A percentile compares a stretch with the other conserved stretches of the same genome.
Conservation (phyloP, 2,113 vertebrate species). For the Hippopotamus amphibius region DNA sequence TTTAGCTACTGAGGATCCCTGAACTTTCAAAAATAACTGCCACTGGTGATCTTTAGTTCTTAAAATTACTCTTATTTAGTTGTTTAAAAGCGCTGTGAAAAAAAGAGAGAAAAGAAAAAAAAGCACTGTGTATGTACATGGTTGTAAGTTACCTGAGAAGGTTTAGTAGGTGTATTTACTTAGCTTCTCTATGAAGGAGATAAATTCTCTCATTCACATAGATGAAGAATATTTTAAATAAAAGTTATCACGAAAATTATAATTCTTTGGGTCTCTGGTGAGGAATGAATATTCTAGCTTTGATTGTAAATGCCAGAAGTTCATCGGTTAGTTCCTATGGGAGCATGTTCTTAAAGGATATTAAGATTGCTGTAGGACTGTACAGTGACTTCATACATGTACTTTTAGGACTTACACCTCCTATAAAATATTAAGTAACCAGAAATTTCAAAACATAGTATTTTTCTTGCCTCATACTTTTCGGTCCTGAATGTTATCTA, state of each 20-base stretch:
- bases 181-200: neutral
- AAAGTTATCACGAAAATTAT: slow-evolving; percentile 12
- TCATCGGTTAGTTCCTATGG: neutral
- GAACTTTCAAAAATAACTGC: slow-evolving; percentile 16
- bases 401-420: neutral
- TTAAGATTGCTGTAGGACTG: neutral
- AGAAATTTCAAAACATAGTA: slow-evolving; percentile 43
- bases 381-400: neutral
- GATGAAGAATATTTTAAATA: slow-evolving; percentile 24
- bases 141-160: neutral
- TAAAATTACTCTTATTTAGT: slow-evolving; percentile 2
- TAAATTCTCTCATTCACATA: neutral
- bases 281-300: slow-evolving; percentile 22
- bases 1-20: neutral
- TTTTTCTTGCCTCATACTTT: neutral
- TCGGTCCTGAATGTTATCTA: neutral
- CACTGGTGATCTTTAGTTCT: neutral
- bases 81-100: neutral
- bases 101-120: neutral
- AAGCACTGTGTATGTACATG: neutral
- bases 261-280: neutral
- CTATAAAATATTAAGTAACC: neutral
- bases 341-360: neutral
- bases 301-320: neutral
- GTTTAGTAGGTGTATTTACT: neutral